Conservation (phyloP, 1,140 invertebrate species). For the Drosophila obscura region DNA sequence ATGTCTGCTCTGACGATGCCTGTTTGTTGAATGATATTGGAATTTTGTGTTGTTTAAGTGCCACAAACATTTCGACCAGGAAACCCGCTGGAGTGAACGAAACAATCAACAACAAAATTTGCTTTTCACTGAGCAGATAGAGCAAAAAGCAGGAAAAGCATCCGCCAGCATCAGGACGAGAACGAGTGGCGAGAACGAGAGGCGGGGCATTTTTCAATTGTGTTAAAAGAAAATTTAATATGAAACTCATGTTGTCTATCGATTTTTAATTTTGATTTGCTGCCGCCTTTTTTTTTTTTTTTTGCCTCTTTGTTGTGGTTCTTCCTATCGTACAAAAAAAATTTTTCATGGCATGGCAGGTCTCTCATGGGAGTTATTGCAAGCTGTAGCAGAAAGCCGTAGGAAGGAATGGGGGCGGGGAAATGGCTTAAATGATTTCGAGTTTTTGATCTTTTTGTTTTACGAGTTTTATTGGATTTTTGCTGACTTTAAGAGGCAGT, state of each 20-base stretch:
- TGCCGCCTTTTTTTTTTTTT: neutral
- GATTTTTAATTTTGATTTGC: slow-evolving; percentile 63
- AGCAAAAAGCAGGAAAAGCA: slow-evolving; percentile 12
- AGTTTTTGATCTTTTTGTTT: slow-evolving; percentile 8
- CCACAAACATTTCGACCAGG: slow-evolving; percentile 45
- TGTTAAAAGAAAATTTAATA: slow-evolving; percentile 65
- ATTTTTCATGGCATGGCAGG: slow-evolving; percentile 5
- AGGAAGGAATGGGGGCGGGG: neutral
- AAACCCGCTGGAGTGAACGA: slow-evolving; percentile 14
- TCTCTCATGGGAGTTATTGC: neutral
- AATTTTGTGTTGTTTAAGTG: slow-evolving; percentile 59
- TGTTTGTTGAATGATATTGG: slow-evolving; percentile 58
- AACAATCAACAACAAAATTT: slow-evolving; percentile 54
- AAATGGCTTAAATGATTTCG: slow-evolving; percentile 16
- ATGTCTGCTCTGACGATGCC: neutral
- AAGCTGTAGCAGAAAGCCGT: neutral
- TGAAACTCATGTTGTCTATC: slow-evolving; percentile 60
- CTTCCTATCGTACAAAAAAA: neutral
- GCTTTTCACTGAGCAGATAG: slow-evolving; percentile 49
- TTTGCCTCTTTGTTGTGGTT: slow-evolving; percentile 51
- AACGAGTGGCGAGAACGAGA: no score
- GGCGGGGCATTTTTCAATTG: slow-evolving; percentile 55
- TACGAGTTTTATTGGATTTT: slow-evolving; percentile 4
- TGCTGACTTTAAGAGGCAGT: no score
- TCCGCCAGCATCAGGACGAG: slow-evolving; percentile 16